These are phyloP conservation scores for Xenus cinereus DNA, from an alignment of 2,113 vertebrate species.

Conservation along the genomic window DNA sequence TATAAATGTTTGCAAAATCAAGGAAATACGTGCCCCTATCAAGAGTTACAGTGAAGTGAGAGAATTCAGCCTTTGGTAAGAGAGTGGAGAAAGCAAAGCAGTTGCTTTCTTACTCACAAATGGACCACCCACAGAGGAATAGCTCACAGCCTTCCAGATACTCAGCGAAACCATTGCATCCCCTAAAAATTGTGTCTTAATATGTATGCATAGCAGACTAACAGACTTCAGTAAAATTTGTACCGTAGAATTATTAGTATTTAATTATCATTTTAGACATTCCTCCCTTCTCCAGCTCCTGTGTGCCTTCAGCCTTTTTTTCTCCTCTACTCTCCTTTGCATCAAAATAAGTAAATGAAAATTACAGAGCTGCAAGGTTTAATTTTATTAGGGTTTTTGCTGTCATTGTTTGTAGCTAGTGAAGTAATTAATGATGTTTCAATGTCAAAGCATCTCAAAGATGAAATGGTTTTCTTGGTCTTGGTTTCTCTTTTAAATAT, in stretches of 20 bases:
- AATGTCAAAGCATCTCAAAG: not conserved
- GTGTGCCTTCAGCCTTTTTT: not conserved
- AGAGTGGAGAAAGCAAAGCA: not conserved
- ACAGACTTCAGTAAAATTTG: not conserved
- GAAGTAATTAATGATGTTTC: not conserved
- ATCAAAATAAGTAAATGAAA: not conserved
- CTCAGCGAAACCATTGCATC: not conserved
- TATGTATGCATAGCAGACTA: not conserved
- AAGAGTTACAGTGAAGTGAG: not conserved
- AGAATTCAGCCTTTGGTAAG: not conserved
- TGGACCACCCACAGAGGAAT: not conserved
- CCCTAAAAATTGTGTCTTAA: not conserved
- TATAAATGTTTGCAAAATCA: not conserved
- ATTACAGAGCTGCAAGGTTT: not conserved
- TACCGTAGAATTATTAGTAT: not conserved
- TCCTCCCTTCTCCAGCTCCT: not conserved
- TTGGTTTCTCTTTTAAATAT: not conserved
- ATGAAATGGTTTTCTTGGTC: not conserved
- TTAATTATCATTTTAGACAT: not conserved
- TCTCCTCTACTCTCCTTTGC: not conserved
- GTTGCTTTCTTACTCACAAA: not conserved
- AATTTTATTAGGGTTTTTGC: not conserved
- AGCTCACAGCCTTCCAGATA: not conserved
- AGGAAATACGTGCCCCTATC: rapidly evolving
- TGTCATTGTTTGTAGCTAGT: not conserved